A percentile compares a stretch with the other conserved stretches of the same genome.
These are phyloP conservation scores for Sorex maritimensis DNA, from an alignment of 2,797 vertebrate species.

Conservation along the genomic window DNA sequence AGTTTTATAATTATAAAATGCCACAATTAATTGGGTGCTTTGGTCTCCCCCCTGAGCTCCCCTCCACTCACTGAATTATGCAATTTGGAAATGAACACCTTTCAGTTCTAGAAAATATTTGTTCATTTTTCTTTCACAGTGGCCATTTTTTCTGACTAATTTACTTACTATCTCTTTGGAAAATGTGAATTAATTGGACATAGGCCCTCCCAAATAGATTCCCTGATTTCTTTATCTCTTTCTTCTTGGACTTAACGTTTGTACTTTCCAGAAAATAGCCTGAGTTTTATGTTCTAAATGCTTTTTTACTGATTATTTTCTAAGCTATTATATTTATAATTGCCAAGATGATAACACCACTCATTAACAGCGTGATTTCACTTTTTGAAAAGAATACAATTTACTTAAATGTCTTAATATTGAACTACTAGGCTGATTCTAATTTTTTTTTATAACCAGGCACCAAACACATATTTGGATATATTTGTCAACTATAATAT, in stretches of 20 bases:
- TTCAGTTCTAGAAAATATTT: slow-evolving; percentile 6
- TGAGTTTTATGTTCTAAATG: not conserved
- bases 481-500: not conserved
- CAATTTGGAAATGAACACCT: not conserved
- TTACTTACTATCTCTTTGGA: not conserved
- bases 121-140: not conserved
- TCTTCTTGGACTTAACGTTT: slow-evolving; percentile 32
- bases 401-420: not conserved
- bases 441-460: not conserved
- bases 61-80: not conserved
- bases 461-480: not conserved
- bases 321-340: not conserved
- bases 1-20: not conserved
- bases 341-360: not conserved
- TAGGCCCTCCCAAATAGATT: not conserved
- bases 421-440: not conserved
- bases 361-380: not conserved
- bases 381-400: not conserved
- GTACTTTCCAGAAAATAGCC: not conserved
- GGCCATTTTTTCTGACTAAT: not conserved
- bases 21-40: not conserved
- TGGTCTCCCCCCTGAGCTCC: not conserved
- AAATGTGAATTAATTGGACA: not conserved
- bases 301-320: not conserved
- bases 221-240: not conserved